These are phyloP conservation scores for Ophiothrix spiculata DNA, from an alignment of 35 echinoderm and acorn worm genomes.

Conservation along the genomic window DNA sequence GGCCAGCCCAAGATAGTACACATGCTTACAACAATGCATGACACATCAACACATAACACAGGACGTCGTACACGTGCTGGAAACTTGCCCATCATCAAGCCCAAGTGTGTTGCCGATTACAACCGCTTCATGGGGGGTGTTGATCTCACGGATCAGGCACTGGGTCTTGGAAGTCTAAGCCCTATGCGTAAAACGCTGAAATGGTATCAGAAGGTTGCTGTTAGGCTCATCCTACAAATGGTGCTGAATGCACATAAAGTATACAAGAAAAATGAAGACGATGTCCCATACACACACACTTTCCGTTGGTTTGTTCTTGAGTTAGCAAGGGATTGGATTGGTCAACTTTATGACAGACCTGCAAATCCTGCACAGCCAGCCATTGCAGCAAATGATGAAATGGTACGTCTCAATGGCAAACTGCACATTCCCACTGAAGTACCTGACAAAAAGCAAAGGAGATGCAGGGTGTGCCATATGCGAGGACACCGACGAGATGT, in stretches of 20 bases:
- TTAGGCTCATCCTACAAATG: conserved; percentile 19
- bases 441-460: background rate
- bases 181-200: conserved; percentile 35
- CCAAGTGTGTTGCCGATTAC: conserved; percentile 27
- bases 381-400: background rate
- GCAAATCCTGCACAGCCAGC: background rate
- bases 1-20: conserved; percentile 33
- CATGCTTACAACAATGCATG: conserved; percentile 43
- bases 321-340: background rate
- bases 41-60: conserved; percentile 4
- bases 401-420: background rate
- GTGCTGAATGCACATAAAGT: conserved; percentile 25
- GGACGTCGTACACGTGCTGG: conserved; percentile 10
- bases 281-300: background rate
- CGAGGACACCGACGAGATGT: background rate
- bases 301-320: conserved; percentile 14
- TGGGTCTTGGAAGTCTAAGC: background rate
- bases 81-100: conserved; percentile 38
- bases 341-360: background rate
- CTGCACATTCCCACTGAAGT: background rate
- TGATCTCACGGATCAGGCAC: conserved; percentile 11
- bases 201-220: conserved; percentile 33
- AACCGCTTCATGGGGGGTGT: conserved; percentile 31
- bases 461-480: conserved; percentile 1
- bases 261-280: background rate